These are phyloP conservation scores for Eucriotettix oculatus DNA, from an alignment of 2,888 invertebrate genomes.

Conservation along the genomic window DNA sequence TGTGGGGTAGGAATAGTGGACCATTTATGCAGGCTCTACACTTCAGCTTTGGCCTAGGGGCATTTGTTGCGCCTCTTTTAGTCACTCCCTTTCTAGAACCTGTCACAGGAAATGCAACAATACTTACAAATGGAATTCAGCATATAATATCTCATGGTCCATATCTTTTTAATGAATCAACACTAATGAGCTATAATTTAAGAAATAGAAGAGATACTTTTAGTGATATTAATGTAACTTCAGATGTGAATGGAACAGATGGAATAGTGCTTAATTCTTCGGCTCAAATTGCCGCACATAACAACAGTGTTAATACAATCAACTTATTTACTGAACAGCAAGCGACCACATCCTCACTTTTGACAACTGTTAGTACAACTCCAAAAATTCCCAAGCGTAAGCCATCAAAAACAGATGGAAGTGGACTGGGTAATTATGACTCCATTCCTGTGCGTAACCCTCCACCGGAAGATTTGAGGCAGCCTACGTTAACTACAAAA, in stretches of 20 bases:
- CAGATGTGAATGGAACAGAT: neutral
- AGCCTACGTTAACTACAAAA: slow-evolving; percentile 5
- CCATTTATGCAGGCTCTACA: slow-evolving; percentile 29
- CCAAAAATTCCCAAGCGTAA: slow-evolving; percentile 13
- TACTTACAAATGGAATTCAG: too few species aligned
- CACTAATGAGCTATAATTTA: neutral
- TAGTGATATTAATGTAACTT: neutral
- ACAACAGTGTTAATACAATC: neutral
- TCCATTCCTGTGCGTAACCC: slow-evolving; percentile 11
- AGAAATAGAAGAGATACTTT: neutral
- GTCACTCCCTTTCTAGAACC: slow-evolving; percentile 24
- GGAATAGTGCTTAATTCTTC: neutral
- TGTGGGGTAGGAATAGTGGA: slow-evolving; percentile 21
- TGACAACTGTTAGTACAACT: too few species aligned
- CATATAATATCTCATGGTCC: too few species aligned
- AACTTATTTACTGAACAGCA: too few species aligned
- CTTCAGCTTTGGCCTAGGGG: slow-evolving; percentile 28
- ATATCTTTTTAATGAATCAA: neutral
- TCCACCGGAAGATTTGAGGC: slow-evolving; percentile 9
- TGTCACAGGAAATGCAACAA: neutral
- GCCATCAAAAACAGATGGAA: slow-evolving; percentile 14
- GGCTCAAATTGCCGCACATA: slow-evolving; percentile 3
- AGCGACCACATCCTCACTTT: too few species aligned
- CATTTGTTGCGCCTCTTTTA: slow-evolving; percentile 27
- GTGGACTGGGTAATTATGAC: slow-evolving; percentile 9